A percentile compares a stretch with the other conserved stretches of the same genome.
Conservation (phyloP, 1,140 invertebrate genomes). For the Agraylea sexmaculata region DNA sequence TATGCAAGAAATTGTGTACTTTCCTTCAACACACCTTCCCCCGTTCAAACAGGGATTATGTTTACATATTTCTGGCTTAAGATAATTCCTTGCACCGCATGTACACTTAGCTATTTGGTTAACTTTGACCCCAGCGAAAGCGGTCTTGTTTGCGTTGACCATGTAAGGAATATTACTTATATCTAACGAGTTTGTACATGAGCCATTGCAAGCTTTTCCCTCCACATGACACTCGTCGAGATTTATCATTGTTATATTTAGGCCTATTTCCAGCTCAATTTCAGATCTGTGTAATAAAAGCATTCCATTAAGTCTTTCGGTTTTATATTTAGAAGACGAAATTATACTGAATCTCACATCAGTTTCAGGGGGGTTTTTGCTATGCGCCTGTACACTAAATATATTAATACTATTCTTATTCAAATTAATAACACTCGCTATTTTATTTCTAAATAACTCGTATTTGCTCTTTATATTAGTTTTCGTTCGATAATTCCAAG, state of each 20-base stretch:
- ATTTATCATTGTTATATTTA: constrained; percentile 57
- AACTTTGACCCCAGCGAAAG: constrained; percentile 52
- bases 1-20: constrained; percentile 46
- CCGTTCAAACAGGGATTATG: constrained; percentile 56
- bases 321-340: constrained; percentile 52
- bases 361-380: constrained; percentile 41
- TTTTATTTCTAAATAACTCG: constrained; percentile 44
- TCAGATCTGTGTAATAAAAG: constrained; percentile 48
- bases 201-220: constrained; percentile 47
- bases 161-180: constrained; percentile 51
- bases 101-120: constrained; percentile 44
- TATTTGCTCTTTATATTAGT: constrained; percentile 29
- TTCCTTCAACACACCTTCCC: constrained; percentile 49
- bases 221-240: constrained; percentile 57
- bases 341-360: constrained; percentile 57
- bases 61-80: constrained; percentile 43
- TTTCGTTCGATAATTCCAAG: constrained; percentile 40
- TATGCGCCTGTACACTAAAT: constrained; percentile 49
- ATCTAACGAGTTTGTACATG: constrained; percentile 50
- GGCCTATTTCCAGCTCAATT: constrained; percentile 50
- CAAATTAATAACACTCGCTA: constrained; percentile 42
- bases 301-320: constrained; percentile 52
- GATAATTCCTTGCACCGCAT: constrained; percentile 42
- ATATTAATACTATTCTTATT: constrained; percentile 51
- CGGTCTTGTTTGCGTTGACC: constrained; percentile 62